Evolutionary conservation across 2,888 invertebrate genomes (phyloP).

Genomic region (Apeira syringaria): DNA sequence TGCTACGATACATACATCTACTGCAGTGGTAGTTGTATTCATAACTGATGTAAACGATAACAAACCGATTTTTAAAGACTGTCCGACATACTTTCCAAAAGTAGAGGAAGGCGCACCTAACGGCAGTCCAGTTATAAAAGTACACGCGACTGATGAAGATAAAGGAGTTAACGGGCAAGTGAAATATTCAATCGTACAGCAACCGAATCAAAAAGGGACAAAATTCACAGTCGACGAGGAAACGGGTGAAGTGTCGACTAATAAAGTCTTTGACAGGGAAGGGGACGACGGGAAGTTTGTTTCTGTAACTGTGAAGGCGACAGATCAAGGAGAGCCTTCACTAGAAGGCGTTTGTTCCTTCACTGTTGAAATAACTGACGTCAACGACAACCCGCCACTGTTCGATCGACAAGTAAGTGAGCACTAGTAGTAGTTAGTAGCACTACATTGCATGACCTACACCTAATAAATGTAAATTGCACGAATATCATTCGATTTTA

Average conservation of each 20-base stretch:
- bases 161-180: constrained; percentile 98
- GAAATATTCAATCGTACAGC: constrained; percentile 98
- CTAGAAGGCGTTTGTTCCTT: constrained; percentile 99
- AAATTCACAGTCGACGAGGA: constrained; percentile 98
- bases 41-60: constrained; percentile 99
- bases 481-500: constrained; percentile 41
- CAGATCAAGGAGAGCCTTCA: constrained; percentile 99
- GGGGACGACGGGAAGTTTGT: constrained; percentile 98
- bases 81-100: constrained; percentile 95
- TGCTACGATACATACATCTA: constrained; percentile 94
- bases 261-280: constrained; percentile 98
- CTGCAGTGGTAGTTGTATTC: constrained; percentile 97
- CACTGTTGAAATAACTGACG: constrained; percentile 98
- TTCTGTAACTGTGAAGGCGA: constrained; percentile 98
- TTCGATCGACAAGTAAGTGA: constrained; percentile 95
- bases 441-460: constrained; percentile 52
- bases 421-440: constrained; percentile 26
- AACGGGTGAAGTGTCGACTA: constrained; percentile 96
- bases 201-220: constrained; percentile 96
- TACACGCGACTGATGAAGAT: constrained; percentile 97
- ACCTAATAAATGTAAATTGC: constrained; percentile 41
- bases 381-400: constrained; percentile 97
- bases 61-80: constrained; percentile 97
- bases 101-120: constrained; percentile 97
- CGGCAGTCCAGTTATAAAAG: constrained; percentile 96